These are phyloP conservation scores for Tonatia bakeri DNA, from an alignment of 2,113 vertebrate species.

Conservation along the genomic window DNA sequence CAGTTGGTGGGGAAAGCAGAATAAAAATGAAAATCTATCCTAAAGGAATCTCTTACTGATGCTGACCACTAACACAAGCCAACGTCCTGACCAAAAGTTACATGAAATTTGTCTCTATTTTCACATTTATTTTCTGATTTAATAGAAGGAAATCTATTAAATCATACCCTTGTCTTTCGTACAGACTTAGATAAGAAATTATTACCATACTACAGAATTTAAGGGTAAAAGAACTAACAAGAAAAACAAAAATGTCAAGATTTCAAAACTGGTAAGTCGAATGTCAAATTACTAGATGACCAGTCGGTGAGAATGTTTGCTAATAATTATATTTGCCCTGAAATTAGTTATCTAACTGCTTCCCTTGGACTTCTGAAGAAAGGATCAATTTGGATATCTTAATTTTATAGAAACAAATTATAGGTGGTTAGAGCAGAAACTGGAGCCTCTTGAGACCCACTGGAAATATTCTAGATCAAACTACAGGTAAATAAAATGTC, in stretches of 20 bases:
- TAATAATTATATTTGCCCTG: neutral
- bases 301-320: neutral
- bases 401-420: constrained; percentile 20
- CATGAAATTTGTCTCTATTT: neutral
- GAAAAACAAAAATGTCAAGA: neutral
- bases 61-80: neutral
- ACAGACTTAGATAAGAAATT: neutral
- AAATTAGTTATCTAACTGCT: constrained; percentile 5
- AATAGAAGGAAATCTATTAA: neutral
- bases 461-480: constrained; percentile 28
- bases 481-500: neutral
- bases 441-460: neutral
- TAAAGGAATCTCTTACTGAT: neutral
- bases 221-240: neutral
- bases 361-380: neutral
- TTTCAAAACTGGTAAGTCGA: neutral
- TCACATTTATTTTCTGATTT: neutral
- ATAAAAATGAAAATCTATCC: neutral
- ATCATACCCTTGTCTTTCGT: neutral
- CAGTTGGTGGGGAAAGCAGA: neutral
- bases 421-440: constrained; percentile 33
- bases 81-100: neutral
- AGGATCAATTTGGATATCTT: neutral
- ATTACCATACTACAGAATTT: neutral
- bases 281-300: neutral